phyloP scores from a whole-genome alignment of 2,797 vertebrate species.

The Numenius phaeopus region DNA sequence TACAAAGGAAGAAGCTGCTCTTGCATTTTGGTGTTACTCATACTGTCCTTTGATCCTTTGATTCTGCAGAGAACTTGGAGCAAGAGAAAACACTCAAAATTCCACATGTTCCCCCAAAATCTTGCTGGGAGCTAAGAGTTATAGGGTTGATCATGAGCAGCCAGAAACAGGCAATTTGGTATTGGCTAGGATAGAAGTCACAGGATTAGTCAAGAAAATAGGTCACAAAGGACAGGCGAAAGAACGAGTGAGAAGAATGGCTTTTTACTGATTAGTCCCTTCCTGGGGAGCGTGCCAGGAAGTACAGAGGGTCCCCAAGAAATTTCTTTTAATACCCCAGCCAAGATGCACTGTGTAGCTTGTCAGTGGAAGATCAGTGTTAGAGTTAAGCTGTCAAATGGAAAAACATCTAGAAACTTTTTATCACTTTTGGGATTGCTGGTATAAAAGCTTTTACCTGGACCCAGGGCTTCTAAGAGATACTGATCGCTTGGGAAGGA shows the following conservation, averaged over 20 bases:
- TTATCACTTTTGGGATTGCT: neutral
- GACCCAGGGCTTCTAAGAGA: neutral
- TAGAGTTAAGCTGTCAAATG: neutral
- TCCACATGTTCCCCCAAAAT: neutral
- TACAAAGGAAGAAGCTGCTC: neutral
- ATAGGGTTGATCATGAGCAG: neutral
- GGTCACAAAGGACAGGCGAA: conserved; percentile 39
- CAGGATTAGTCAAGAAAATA: conserved; percentile 40
- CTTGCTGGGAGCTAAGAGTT: neutral
- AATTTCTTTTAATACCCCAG: neutral
- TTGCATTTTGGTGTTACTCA: neutral
- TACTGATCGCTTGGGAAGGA: neutral
- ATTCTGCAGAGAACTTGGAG: neutral
- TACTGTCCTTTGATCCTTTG: neutral
- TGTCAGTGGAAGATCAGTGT: neutral
- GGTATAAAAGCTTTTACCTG: neutral
- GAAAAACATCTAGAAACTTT: neutral
- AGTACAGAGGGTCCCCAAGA: conserved; percentile 20
- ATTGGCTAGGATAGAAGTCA: conserved; percentile 20
- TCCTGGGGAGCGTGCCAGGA: conserved; percentile 16
- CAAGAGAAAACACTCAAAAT: neutral
- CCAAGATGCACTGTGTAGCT: neutral
- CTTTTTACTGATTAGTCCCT: conserved; percentile 16
- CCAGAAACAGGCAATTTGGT: conserved; percentile 7
- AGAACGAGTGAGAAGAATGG: conserved; percentile 21